Evolutionary conservation across 2,113 vertebrate genomes (phyloP), one percentile per base, ranked within the genome.

Genomic region (Percopsis transmontana): DNA sequence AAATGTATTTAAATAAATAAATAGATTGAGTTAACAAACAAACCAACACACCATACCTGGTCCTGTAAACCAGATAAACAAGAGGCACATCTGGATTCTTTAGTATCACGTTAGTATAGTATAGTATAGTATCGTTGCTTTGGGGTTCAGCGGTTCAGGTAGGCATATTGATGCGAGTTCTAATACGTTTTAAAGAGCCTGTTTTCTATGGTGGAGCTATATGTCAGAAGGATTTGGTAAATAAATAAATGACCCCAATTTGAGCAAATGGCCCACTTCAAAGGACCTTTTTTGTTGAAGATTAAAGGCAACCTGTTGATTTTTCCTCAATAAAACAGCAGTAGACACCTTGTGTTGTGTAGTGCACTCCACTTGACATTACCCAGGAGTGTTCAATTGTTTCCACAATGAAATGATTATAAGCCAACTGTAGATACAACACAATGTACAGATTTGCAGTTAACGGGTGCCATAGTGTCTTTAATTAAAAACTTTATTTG

Each of bases 351-450:
- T 74, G 69, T 67, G 19, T 51, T 19, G n/a, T 74, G 57, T 55
- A 40, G 59, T 57, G 55, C 68, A 57, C 52, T 66, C 66, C 76
- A 71, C 74, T 82, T 81, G 77, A 83, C 77, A 85, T 81, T 85
- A 83, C 62, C 67, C 59, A 27, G 70, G 79, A 70, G 58, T 81
- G 54, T 68, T 71, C 64, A 63, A 24, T 51, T 19, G 76, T 74
- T 66, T 79, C 42, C 40, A 45, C 62, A 19, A 45, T 19, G 21
- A 23, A 62, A 64, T 40, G 44, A 42, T 53, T 47, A 64, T 72
- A 38, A 68, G 65, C 14, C 33, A 68, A 41, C 67, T 72, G 56
- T 66, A 68, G 61, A 58, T 72, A 58, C 58, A 64, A 68, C 33
- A 39, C 1, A 51, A n/a, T 51, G 9, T 18, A 19, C 8, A 19